Base-by-base conservation (phyloP, 2,113 vertebrate genomes). In the Callaeas wilsoni region DNA sequence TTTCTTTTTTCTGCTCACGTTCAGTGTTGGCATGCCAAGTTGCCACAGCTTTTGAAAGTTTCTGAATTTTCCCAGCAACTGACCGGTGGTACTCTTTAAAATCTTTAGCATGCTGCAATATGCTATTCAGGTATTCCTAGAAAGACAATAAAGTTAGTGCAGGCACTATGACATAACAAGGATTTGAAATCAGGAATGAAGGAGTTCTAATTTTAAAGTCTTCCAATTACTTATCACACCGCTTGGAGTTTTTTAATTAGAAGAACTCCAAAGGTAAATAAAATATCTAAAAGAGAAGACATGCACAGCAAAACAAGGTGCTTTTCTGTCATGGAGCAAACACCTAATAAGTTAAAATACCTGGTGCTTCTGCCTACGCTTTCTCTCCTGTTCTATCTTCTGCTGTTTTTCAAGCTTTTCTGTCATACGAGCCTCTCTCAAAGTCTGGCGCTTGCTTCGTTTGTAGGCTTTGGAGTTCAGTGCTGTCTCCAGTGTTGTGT, bases 371-470 rank as follows among this genome's bases (percentile, higher is more conserved):
- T 99, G 99, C n/a, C 99, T 96, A 12, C 99, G 99, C 65, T 99
- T 99, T 89, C 99, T 98, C 89, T 99, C 99, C 92, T 99, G 99
- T 59, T 99, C 99, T 3, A 99, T 99, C 98, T 99, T 99, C 98
- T 99, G 99, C 96, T 99, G 99, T 83, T 99, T 99, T 97, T 99
- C 99, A 87, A 99, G 98, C 63, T 99, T 99, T 97, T 99, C 99
- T 0, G 99, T 99, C 99, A 99, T 99, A 59, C 99, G 99, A 0
- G 99, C 99, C 93, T 99, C 99, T 44, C 99, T 96, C 89, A 99
- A 97, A 4, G 99, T 99, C 97, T 99, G 99, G 19, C 99, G 98
- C 96, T 99, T 99, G 98, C 99, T 99, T 84, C 99, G 98, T 46
- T 99, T 99, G 97, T 99, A 99, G 2, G 99, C 99, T 97, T 99